These are phyloP conservation scores for Vireo griseus DNA, from an alignment of 2,797 vertebrate genomes.

Conservation along the genomic window DNA sequence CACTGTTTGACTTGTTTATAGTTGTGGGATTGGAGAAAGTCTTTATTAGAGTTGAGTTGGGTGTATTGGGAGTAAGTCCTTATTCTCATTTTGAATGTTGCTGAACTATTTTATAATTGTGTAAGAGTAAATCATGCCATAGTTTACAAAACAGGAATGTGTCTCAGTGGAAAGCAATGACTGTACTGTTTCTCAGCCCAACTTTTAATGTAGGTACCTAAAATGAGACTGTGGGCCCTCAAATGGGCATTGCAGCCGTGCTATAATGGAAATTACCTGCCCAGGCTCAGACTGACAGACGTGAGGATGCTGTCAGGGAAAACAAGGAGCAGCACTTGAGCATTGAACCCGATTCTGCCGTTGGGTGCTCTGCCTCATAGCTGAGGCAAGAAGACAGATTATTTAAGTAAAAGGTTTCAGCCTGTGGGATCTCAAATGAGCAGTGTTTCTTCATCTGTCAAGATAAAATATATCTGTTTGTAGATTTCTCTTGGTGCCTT, in stretches of 20 bases:
- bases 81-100: background rate
- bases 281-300: fast-evolving
- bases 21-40: background rate
- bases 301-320: background rate
- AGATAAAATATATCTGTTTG: constrained; percentile 32
- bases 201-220: background rate
- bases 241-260: background rate
- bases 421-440: background rate
- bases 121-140: background rate
- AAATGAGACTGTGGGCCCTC: background rate
- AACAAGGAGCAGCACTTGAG: background rate
- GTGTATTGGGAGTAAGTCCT: background rate
- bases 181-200: background rate
- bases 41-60: background rate
- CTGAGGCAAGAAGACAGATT: background rate
- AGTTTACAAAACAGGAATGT: background rate
- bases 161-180: background rate
- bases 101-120: background rate
- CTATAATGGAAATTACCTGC: background rate
- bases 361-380: background rate
- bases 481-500: background rate
- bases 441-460: constrained; percentile 38
- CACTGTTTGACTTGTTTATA: background rate
- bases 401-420: background rate
- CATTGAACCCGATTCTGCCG: background rate